Conservation (phyloP, 2,888 invertebrate species). For the Patella depressa region DNA sequence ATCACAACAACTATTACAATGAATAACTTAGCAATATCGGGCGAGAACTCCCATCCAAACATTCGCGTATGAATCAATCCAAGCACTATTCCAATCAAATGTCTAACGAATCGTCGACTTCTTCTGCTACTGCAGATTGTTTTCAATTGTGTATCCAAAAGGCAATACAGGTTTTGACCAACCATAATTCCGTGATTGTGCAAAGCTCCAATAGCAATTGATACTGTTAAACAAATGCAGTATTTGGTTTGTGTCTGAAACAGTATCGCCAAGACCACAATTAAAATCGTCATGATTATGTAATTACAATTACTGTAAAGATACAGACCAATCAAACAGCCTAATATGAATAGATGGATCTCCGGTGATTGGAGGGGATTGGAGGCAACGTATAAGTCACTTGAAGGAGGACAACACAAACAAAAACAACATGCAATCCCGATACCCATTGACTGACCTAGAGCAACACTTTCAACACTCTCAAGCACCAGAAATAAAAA, state of each 20-base stretch:
- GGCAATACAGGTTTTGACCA: slow-evolving; percentile 39
- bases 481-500: slow-evolving; percentile 26
- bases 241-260: slow-evolving; percentile 24
- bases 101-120: slow-evolving; percentile 32
- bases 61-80: slow-evolving; percentile 30
- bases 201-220: slow-evolving; percentile 33
- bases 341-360: slow-evolving; percentile 31
- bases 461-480: slow-evolving; percentile 31
- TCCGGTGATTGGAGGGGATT: slow-evolving; percentile 25
- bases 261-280: slow-evolving; percentile 18
- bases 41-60: slow-evolving; percentile 34
- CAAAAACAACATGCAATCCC: slow-evolving; percentile 41
- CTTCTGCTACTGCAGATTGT: slow-evolving; percentile 18
- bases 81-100: slow-evolving; percentile 37
- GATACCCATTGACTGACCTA: slow-evolving; percentile 41
- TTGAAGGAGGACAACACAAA: slow-evolving; percentile 29
- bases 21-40: background rate
- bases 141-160: slow-evolving; percentile 34
- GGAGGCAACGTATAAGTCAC: slow-evolving; percentile 5
- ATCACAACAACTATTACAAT: slow-evolving; percentile 20
- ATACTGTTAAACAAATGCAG: slow-evolving; percentile 31
- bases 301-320: slow-evolving; percentile 30
- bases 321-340: slow-evolving; percentile 29
- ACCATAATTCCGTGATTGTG: slow-evolving; percentile 36
- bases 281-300: slow-evolving; percentile 17